Base-by-base conservation (phyloP, 92 coral and sea anemone genomes). In the Pocillopora grandis region DNA sequence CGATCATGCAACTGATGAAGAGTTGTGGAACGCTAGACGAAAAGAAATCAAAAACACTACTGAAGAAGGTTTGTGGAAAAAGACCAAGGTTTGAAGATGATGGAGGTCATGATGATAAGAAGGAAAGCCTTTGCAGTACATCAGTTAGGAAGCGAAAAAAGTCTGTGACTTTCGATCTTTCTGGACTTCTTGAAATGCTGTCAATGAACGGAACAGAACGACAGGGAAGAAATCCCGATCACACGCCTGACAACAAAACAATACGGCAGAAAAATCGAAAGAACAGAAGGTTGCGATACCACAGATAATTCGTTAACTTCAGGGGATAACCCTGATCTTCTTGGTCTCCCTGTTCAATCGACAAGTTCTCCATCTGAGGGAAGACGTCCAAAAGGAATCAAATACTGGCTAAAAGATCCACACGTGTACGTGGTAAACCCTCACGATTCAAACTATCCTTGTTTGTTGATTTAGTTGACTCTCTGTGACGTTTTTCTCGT, bases 321-420 rank as follows among this genome's bases (percentile, higher is more conserved):
- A 12, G 48, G 21, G 16, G 19, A 27, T 67, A 18, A 42, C 16
- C 7, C 6, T 12, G 35, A 27, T 67, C 6, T 42, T 1, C 14
- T 17, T 21, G 37, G 37, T 66, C 71, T n/a, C 20, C 71, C 71
- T 21, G 37, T 10, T 66, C 33, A 36, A 67, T 67, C 72, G 16
- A 35, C 13, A 67, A 23, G 13, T 15, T 23, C 31, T 67, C 49
- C 72, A 67, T 12, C 49, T 18, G 17, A n/a, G 62, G 42, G 52
- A 12, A 55, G 8, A 72, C 58, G 16, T 72, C 33, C 33, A 14
- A 72, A 72, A 55, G 15, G 27, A 20, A 9, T 72, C 12, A 72
- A 72, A 72, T 23, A 72, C 33, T 72, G 77, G 77, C 77, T 72
- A 18, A 72, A 12, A 55, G 36, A 72, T 19, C 77, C 61, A 19